Base-by-base conservation (phyloP, 1,140 invertebrate genomes). In the Pissodes strobi region DNA sequence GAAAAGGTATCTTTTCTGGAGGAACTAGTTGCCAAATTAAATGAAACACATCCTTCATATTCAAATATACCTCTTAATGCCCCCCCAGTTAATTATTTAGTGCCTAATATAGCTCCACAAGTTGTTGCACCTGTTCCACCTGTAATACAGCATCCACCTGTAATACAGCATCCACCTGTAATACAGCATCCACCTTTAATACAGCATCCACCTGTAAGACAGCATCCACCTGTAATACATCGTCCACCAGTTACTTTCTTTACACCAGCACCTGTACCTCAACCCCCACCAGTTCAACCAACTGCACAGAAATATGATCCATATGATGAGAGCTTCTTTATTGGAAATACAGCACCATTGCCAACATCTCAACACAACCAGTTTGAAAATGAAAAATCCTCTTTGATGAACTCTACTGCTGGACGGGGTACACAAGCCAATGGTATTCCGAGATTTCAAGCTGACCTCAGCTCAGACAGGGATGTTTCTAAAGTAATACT, bases 1-100 rank as follows among this genome's bases (percentile, higher is more conserved):
- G 68, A 70, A 53, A 71, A 69, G 22, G 65, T 64, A 52, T 69
- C 73, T 2, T 76, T 76, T 57, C 45, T 76, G 27, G 71, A 76
- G 46, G 75, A 76, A 67, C 58, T 76, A 12, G 58, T 64, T 48
- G 66, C 69, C 18, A 76, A 76, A 66, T 53, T 76, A 12, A 70
- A 73, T 46, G 72, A 72, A 68, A 57, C 56, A 12, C 58, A 58
- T 19, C 60, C 62, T 15, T 9, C 52, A 21, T 38, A 30, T n/a
- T 9, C 37, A 3, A 4, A 56, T 41, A 13, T 15, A 25, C 37
- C 12, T 12, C n/a, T 21, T 41, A 38, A 46, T 45, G 38, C 19
- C 34, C 39, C n/a, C 9, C 25, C 25, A 27, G 25, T 27, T 5
- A 27, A 27, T 27, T 27, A 27, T 27, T 5, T 27, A 23, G 13